A percentile compares a stretch with the other conserved stretches of the same genome.
Conservation (phyloP, 2,113 vertebrate species). For the Mixornis gularis region DNA sequence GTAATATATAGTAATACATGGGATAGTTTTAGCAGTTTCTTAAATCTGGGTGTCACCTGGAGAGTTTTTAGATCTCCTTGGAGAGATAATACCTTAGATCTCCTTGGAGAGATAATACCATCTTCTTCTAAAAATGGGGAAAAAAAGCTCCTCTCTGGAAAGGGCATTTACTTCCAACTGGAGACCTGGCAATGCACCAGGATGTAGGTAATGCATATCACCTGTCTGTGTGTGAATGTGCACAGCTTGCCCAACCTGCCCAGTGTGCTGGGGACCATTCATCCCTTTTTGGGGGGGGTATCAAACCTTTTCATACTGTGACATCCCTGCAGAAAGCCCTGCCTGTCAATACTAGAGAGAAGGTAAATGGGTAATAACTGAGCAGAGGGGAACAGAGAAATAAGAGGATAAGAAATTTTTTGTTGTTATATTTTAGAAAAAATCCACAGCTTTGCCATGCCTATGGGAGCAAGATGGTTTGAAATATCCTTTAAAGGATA, state of each 20-base stretch:
- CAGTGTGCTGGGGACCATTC: not conserved
- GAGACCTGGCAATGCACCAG: not conserved
- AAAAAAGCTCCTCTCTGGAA: not conserved
- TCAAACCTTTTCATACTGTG: not conserved
- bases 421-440: not conserved
- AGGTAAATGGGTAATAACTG: not conserved
- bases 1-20: not conserved
- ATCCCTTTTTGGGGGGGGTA: not conserved
- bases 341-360: not conserved
- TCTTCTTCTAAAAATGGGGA: not conserved
- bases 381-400: not conserved
- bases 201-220: not conserved
- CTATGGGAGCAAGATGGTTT: not conserved
- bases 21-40: not conserved
- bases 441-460: not conserved
- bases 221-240: rapidly evolving
- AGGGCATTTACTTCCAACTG: not conserved
- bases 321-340: not conserved
- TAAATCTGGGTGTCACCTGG: not conserved
- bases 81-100: not conserved
- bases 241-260: not conserved
- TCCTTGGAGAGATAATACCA: not conserved
- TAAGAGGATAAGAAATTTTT: not conserved
- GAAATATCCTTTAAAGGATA: constrained; percentile 6
- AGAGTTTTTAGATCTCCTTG: not conserved